phyloP scores from a whole-genome alignment of 2,797 vertebrate genomes.

The Hapalemur alaotrensis region DNA sequence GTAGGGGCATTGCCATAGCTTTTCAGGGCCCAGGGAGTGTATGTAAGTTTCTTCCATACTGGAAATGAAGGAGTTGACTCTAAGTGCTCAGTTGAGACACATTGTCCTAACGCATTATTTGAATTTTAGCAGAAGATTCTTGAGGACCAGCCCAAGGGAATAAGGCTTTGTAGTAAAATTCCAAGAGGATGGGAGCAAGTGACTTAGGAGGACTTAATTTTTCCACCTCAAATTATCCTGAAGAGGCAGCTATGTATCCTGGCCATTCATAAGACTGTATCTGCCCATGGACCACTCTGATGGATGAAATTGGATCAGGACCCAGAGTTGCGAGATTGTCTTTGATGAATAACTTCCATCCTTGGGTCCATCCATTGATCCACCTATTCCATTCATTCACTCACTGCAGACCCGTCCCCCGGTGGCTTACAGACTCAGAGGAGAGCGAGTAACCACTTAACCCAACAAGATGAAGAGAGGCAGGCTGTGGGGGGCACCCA shows the following conservation, averaged over 20 bases:
- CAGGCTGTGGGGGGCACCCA: too few relatives aligned
- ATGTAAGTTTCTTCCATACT: constrained; percentile 78
- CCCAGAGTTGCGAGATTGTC: neutral
- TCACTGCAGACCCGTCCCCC: neutral
- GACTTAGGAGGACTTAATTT: neutral
- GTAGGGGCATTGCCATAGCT: constrained; percentile 90
- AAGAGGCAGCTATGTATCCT: neutral
- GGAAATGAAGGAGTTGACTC: constrained; percentile 62
- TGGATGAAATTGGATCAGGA: neutral
- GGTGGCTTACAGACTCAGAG: neutral
- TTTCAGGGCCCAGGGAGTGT: constrained; percentile 86
- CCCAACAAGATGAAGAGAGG: neutral
- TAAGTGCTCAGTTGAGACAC: constrained; percentile 49
- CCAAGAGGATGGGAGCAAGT: neutral
- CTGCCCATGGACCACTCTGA: neutral
- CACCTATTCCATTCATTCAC: neutral
- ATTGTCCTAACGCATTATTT: neutral
- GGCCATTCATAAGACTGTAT: neutral
- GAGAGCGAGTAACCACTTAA: neutral
- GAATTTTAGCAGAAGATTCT: neutral
- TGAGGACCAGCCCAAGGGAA: neutral
- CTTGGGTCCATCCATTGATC: neutral
- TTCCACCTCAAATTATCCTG: neutral
- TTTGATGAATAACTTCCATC: neutral
- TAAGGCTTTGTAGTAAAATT: neutral